Evolutionary conservation across 2,888 invertebrate species (phyloP).

Genomic region (Ischnura elegans): DNA sequence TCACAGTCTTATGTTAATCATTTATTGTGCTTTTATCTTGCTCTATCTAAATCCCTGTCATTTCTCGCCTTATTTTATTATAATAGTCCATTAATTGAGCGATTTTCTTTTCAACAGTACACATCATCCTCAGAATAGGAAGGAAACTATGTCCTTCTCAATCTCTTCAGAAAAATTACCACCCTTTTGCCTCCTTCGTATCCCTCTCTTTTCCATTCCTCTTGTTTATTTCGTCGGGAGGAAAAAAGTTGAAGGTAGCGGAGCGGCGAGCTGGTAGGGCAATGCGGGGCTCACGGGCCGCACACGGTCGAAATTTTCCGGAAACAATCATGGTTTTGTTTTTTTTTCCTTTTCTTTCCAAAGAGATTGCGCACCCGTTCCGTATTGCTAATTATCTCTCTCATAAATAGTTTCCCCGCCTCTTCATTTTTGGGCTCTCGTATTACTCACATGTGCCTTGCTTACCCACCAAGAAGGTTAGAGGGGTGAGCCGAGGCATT

Average conservation of each 20-base stretch:
- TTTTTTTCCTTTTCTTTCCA: background rate
- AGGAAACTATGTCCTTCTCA: background rate
- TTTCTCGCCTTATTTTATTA: too few relatives aligned
- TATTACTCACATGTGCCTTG: background rate
- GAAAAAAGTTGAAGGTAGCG: conserved; percentile 38
- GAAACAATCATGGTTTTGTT: background rate
- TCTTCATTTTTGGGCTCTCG: background rate
- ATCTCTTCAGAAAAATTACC: background rate
- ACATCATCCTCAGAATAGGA: too few relatives aligned
- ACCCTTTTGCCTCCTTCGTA: background rate
- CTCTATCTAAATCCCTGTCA: too few relatives aligned
- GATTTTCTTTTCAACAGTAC: too few relatives aligned
- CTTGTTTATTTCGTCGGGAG: conserved; percentile 56
- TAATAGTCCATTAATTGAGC: too few relatives aligned
- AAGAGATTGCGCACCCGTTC: conserved; percentile 34
- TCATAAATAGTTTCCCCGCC: conserved; percentile 50
- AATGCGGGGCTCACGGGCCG: background rate
- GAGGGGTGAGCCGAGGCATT: background rate
- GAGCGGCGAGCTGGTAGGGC: background rate
- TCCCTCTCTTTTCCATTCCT: background rate
- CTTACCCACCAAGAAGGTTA: background rate
- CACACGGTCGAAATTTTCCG: background rate
- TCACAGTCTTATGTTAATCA: too few relatives aligned
- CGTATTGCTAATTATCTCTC: conserved; percentile 55
- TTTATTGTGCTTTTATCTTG: too few relatives aligned